Evolutionary conservation across 1,140 invertebrate species (phyloP), one percentile per base, ranked within the genome.

Genomic region (Meloidogyne floridensis): DNA sequence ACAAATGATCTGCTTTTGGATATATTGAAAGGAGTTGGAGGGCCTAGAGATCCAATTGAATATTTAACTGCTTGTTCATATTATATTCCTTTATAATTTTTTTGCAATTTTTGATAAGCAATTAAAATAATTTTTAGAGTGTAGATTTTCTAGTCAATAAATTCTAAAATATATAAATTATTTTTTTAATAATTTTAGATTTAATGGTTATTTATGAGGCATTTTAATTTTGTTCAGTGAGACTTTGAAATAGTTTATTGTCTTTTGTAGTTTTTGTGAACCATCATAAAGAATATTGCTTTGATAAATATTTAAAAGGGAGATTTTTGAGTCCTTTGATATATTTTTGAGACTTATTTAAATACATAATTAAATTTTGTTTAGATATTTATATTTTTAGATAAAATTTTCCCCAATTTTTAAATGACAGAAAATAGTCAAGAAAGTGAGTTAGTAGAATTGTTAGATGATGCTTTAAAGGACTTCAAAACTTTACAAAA

Each of bases 381-480:
- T 3, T 15, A 59, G 15, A 6, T n/a, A n/a, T n/a, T n/a, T 65
- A 15, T 5, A n/a, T 65, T 65, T 65, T 65, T n/a, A 65, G 59
- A 65, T 65, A 32, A 32, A 32, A 65, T n/a, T 65, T 65, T 59
- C 15, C n/a, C 15, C 5, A 65, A 65, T 6, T n/a, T 13, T 6
- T 15, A 47, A 78, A 79, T 79, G 77, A 72, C 56, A 15, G 77
- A 20, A 42, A 51, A 71, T 79, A 65, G 18, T 81, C 15, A 43
- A 15, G 53, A 76, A 73, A n/a, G 2, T 65, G 80, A 83, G 65
- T 56, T 83, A 7, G 11, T 32, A 15, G 59, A 84, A 65, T 54
- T 83, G 11, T 51, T 83, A 18, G 82, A 83, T 56, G 72, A 74
- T 79, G 82, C 82, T 56, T 77, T 83, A 56, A 82, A 76, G 11